Evolutionary conservation across 2,888 invertebrate genomes (phyloP).

Genomic region (Polia nebulosa): DNA sequence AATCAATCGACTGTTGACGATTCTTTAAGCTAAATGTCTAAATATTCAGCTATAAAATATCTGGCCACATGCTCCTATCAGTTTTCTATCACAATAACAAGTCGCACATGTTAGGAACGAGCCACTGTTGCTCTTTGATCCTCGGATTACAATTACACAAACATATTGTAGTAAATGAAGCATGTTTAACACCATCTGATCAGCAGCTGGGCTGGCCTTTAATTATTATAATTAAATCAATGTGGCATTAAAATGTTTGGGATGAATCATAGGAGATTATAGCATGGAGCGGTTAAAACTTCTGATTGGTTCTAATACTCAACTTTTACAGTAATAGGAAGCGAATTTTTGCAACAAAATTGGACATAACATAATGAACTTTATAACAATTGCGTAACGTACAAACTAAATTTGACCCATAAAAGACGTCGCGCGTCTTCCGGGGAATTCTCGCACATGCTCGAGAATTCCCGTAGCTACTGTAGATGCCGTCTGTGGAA

Average conservation of each 20-base stretch:
- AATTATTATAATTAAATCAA: constrained; percentile 52
- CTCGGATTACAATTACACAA: constrained; percentile 50
- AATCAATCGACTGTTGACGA: no score
- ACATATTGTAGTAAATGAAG: constrained; percentile 42
- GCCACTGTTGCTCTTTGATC: constrained; percentile 43
- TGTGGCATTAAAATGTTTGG: constrained; percentile 40
- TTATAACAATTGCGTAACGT: no score
- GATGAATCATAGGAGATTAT: constrained; percentile 39
- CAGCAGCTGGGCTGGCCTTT: constrained; percentile 32
- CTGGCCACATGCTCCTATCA: neutral
- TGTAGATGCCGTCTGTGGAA: no score
- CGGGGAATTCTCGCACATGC: no score
- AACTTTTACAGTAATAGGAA: no score
- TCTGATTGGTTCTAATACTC: no score
- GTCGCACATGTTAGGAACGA: constrained; percentile 32
- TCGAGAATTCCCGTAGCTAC: no score
- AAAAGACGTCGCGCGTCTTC: no score
- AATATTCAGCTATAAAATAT: neutral
- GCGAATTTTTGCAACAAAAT: no score
- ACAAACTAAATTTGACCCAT: no score
- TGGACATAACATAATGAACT: no score
- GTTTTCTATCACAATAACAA: constrained; percentile 35
- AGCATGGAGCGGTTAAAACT: neutral
- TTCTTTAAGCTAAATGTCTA: no score
- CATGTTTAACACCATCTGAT: constrained; percentile 39